Conservation (phyloP, 2,888 invertebrate genomes). For the Aleiodes leptofemur region DNA sequence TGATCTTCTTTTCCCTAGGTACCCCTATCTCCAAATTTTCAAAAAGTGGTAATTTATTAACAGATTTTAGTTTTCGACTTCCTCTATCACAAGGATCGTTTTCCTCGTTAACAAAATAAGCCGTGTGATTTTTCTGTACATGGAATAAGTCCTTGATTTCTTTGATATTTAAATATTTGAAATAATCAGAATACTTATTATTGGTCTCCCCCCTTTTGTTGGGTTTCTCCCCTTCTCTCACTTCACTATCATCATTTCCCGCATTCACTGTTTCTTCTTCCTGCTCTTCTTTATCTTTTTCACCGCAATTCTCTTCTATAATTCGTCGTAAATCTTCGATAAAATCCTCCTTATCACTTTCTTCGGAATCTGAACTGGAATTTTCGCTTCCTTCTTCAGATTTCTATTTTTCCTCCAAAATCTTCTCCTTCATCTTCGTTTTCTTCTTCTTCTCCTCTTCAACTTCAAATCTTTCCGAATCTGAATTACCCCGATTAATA, state of each 20-base stretch:
- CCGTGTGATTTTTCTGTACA: background rate
- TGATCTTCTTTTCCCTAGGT: too few species aligned
- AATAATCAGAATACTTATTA: too few species aligned
- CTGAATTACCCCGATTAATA: background rate
- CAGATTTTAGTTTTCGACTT: background rate
- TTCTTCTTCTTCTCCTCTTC: background rate
- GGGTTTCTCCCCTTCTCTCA: too few species aligned
- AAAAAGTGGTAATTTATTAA: too few species aligned
- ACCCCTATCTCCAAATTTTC: too few species aligned
- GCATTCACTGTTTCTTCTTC: background rate
- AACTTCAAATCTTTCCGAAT: background rate
- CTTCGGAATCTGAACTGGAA: too few species aligned
- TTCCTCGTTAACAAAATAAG: background rate
- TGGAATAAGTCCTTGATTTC: background rate
- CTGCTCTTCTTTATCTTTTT: background rate
- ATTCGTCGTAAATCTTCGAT: background rate
- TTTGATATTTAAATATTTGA: background rate
- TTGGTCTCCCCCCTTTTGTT: too few species aligned
- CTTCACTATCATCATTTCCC: background rate
- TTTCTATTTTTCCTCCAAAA: background rate
- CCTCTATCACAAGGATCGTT: background rate
- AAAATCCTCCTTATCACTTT: background rate
- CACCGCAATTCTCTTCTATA: background rate
- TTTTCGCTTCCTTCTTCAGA: background rate
- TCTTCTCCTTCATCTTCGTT: too few species aligned